A percentile compares a stretch with the other conserved stretches of the same genome.
phyloP scores from a whole-genome alignment of 2,888 invertebrate species.

The Nasonia oneida region DNA sequence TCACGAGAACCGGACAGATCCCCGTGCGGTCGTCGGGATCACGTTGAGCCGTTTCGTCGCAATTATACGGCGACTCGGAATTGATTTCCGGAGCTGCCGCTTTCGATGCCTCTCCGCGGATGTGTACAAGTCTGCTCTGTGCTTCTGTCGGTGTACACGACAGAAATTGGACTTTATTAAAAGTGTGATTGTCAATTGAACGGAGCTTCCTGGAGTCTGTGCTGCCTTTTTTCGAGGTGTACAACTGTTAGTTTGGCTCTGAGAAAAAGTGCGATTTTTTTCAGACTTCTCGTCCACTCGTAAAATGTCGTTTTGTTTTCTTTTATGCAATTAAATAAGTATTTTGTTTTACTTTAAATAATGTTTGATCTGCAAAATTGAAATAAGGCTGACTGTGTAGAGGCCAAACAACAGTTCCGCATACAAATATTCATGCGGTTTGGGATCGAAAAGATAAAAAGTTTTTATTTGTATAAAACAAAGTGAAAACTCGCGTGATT shows the following conservation, averaged over 20 bases:
- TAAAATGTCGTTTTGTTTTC: no score
- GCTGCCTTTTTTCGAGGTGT: not conserved
- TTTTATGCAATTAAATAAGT: no score
- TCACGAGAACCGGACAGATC: slow-evolving; percentile 2
- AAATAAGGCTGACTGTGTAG: not conserved
- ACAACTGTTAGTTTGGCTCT: not conserved
- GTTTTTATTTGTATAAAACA: not conserved
- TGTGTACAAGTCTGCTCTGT: not conserved
- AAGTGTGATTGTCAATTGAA: not conserved
- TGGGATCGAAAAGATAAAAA: not conserved
- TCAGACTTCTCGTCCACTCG: no score
- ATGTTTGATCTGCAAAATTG: no score
- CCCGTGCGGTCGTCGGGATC: slow-evolving; percentile 3
- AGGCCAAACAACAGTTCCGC: not conserved
- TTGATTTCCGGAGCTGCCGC: slow-evolving; percentile 26
- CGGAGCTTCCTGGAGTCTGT: not conserved
- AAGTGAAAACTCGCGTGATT: slow-evolving; percentile 13
- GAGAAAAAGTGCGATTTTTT: no score
- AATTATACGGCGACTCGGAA: slow-evolving; percentile 28
- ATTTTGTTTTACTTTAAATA: no score
- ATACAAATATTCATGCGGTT: not conserved
- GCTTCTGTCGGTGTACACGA: not conserved
- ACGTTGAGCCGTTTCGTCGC: slow-evolving; percentile 23
- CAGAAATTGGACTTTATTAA: slow-evolving; percentile 3
- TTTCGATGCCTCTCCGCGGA: not conserved